These are phyloP conservation scores for Strongylocentrotus purpuratus DNA, from an alignment of 35 echinoderm and acorn worm genomes.

Conservation along the genomic window DNA sequence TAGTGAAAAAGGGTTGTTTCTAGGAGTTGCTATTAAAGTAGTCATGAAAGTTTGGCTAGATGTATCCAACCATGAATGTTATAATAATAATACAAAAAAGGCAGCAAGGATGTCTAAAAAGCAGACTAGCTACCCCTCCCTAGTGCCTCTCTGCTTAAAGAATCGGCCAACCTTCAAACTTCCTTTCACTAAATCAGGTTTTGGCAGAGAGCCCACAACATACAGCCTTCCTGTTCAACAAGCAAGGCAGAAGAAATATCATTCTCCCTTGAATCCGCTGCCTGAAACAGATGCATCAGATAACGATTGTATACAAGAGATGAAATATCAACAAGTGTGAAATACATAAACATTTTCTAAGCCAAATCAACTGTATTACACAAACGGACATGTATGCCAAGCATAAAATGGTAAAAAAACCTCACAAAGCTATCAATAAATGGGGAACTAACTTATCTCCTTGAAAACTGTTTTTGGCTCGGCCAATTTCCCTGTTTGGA, in stretches of 20 bases:
- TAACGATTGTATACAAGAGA: neutral
- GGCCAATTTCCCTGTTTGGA: neutral
- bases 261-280: neutral
- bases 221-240: neutral
- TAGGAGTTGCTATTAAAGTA: too few relatives aligned
- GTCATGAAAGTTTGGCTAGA: too few relatives aligned
- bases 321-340: neutral
- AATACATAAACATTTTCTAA: neutral
- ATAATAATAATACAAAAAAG: too few relatives aligned
- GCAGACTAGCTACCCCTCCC: neutral
- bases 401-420: neutral
- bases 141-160: neutral
- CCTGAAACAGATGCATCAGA: too few relatives aligned
- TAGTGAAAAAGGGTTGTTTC: neutral
- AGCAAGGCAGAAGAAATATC: neutral
- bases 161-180: neutral
- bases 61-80: too few relatives aligned
- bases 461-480: neutral
- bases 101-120: neutral
- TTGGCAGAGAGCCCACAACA: neutral
- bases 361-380: neutral
- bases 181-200: neutral
- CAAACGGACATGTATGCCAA: neutral
- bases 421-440: neutral
- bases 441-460: neutral